A percentile compares a stretch with the other conserved stretches of the same genome.
phyloP scores from a whole-genome alignment of 2,888 invertebrate genomes.

The Falcaria lacertinaria region DNA sequence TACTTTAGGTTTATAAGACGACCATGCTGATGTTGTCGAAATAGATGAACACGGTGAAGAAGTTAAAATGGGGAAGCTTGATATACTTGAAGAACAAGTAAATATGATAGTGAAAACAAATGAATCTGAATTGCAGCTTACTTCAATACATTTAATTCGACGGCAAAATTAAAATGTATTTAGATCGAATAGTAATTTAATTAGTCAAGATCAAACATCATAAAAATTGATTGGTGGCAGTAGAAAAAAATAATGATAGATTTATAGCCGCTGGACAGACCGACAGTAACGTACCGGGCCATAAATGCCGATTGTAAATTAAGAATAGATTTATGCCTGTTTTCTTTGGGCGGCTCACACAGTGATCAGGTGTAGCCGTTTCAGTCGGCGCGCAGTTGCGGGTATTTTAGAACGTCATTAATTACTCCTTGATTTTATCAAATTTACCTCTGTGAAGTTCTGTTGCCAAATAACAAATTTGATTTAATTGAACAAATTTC shows the following conservation, averaged over 20 bases:
- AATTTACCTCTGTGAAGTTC: not conserved
- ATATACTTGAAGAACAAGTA: too few relatives aligned
- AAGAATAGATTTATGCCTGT: conserved; percentile 52
- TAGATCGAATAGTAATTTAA: not conserved
- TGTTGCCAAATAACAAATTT: too few relatives aligned
- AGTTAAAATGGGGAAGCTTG: too few relatives aligned
- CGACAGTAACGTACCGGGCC: conserved; percentile 12
- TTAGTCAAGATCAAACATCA: not conserved
- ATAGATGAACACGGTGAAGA: too few relatives aligned
- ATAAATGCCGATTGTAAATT: conserved; percentile 45
- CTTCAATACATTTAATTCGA: not conserved
- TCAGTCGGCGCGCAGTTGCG: not conserved
- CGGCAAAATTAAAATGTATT: not conserved
- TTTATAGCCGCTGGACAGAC: not conserved
- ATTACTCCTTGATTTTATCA: not conserved
- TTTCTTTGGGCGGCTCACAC: conserved; percentile 31
- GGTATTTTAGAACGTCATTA: not conserved
- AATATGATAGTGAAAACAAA: too few relatives aligned
- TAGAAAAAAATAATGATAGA: not conserved
- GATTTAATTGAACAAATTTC: too few relatives aligned
- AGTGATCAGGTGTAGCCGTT: not conserved
- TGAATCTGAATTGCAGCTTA: too few relatives aligned
- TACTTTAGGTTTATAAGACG: too few relatives aligned
- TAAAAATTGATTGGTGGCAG: not conserved
- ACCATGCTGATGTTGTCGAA: too few relatives aligned